Evolutionary conservation across 2,113 vertebrate genomes (phyloP).

Genomic region (Dicentrarchus labrax): DNA sequence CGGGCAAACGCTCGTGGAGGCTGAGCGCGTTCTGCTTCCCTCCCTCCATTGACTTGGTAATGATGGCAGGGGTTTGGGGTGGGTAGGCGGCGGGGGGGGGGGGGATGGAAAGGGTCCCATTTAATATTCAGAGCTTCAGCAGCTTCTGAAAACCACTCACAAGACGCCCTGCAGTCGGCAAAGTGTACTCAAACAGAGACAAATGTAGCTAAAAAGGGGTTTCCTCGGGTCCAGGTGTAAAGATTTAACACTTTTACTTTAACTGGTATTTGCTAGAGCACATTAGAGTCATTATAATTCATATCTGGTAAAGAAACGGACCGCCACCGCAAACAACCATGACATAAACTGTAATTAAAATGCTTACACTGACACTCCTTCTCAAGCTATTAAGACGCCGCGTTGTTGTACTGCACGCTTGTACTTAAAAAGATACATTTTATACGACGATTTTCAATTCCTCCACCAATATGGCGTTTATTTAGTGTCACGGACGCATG

Average conservation of each 20-base stretch:
- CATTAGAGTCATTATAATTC: no score
- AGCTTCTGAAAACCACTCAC: not conserved
- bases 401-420: no score
- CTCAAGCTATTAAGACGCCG: no score
- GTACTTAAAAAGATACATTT: not conserved
- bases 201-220: no score
- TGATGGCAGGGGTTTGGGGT: slow-evolving; percentile 38
- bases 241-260: no score
- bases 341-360: not conserved
- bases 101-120: slow-evolving; percentile 20
- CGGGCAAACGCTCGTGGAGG: slow-evolving; percentile 20
- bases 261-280: not conserved
- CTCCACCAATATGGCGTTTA: not conserved
- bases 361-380: not conserved
- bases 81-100: not conserved
- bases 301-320: no score
- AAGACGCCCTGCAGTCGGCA: slow-evolving; percentile 2
- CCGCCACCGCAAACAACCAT: not conserved
- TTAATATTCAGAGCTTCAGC: slow-evolving; percentile 45
- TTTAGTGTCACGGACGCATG: not conserved
- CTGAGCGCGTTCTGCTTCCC: slow-evolving; percentile 42
- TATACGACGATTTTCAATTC: not conserved
- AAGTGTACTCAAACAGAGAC: not conserved
- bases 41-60: slow-evolving; percentile 72
- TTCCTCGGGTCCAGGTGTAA: no score